Evolutionary conservation across 2,888 invertebrate species (phyloP).

Genomic region (Smittia aterrima): DNA sequence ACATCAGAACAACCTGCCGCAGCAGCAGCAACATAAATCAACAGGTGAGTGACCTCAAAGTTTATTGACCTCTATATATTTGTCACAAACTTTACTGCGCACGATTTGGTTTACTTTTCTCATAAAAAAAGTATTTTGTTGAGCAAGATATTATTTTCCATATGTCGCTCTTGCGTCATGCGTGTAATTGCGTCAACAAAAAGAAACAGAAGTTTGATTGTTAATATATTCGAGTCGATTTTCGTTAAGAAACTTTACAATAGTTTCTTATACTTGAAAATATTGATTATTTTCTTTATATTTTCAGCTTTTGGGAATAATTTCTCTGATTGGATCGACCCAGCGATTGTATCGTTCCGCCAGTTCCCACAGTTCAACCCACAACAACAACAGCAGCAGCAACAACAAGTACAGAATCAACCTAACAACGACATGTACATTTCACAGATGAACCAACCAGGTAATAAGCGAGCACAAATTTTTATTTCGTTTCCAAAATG

Average conservation of each 20-base stretch:
- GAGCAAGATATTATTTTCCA: too few species aligned
- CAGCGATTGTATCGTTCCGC: constrained; percentile 67
- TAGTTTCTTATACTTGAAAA: too few species aligned
- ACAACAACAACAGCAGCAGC: constrained; percentile 48
- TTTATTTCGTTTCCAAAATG: background rate
- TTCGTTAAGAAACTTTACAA: too few species aligned
- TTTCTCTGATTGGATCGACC: constrained; percentile 87
- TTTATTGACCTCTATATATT: constrained; percentile 43
- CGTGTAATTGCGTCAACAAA: too few species aligned
- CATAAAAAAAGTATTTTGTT: constrained; percentile 35
- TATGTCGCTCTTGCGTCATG: background rate
- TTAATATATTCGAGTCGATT: too few species aligned
- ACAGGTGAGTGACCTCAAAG: constrained; percentile 41
- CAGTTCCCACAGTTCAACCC: constrained; percentile 53
- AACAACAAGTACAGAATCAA: constrained; percentile 47
- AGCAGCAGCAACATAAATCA: constrained; percentile 47
- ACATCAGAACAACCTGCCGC: constrained; percentile 44
- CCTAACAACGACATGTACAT: constrained; percentile 49
- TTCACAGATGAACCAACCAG: constrained; percentile 51
- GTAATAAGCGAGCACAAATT: background rate
- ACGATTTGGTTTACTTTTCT: background rate
- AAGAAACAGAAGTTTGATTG: too few species aligned
- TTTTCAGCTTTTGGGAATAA: constrained; percentile 55
- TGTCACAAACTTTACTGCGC: background rate
- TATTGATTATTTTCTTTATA: background rate